Evolutionary conservation across 2,797 vertebrate species (phyloP), one percentile per base, ranked within the genome.

Genomic region (Artibeus jamaicensis): DNA sequence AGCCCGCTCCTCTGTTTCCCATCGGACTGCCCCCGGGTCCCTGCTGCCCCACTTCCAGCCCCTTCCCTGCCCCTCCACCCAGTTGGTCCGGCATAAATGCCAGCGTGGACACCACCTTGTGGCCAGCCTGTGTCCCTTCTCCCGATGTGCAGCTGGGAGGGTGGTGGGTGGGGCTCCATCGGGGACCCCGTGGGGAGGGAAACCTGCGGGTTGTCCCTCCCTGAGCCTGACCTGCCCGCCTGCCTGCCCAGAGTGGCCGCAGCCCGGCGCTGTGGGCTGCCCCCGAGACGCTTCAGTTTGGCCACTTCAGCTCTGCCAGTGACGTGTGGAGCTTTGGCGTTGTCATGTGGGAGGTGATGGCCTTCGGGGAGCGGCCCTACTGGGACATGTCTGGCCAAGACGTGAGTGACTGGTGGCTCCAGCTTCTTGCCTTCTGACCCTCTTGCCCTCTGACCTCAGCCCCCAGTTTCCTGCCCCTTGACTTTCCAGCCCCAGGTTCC

Each of bases 381-480:
- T 99, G 99, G 99, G 99, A 99, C 97, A 99, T 99, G 99, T 99
- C 99, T 98, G 99, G 99, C 98, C 99, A 99, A 98, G 99, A 99
- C 0, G 99, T 99, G 98, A 99, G 99, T 99, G 42, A 73, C 83
- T 68, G 7, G 3, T 81, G 73, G 7, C 42, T 82, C 48, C 44
- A 59, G 67, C 39, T n/a, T n/a, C 59, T 85, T 55, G 37, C 19
- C 50, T 89, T 93, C 67, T 2, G 7, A 48, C 12, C 70, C 53
- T 77, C 22, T 55, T 39, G 22, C 76, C 67, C 48, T 90, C 77
- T 93, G 39, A 70, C 65, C 50, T 73, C 32, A 32, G 73, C 2
- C 24, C 46, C 32, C 62, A 32, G 29, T 48, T 87, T 26, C 37
- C 39, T 92, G 88, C 29, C 42, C 39, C 57, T 62, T 65, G 53